Base-by-base conservation (phyloP, 30 jellyfish, hydroid and myxozoan species). In the Turritopsis rubra region DNA sequence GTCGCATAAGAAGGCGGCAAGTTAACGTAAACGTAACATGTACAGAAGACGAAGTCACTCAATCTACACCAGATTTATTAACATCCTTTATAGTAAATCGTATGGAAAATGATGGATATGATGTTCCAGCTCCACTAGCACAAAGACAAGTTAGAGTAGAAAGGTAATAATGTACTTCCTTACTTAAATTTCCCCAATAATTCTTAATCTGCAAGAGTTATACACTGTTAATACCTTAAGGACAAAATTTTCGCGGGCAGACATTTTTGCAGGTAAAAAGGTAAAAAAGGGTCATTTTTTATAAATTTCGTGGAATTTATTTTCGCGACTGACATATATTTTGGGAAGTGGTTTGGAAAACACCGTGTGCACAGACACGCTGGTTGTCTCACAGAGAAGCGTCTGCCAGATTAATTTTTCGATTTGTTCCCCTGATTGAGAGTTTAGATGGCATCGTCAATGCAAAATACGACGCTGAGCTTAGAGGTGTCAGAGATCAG, bases 31-130 rank as follows among this genome's bases (percentile, higher is more conserved):
- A 77, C 29, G 70, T 77, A 1, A 77, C 29, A 26, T 26, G 85
- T 53, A 29, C 66, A 77, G 73, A n/a, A 28, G 71, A 29, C 8
- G 73, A 77, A 77, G 85, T 77, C n/a, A 52, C 71, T 21, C 71
- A 77, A 22, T 30, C 84, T 60, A 87, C 94, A 1, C 90, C 92
- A 0, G 90, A 83, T 7, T 68, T 81, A 30, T 80, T 90, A n/a
- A 41, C 90, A 16, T 28, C 85, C 27, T 90, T 86, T 71, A 73
- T 90, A 28, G 93, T 84, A 5, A 90, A 90, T 66, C 89, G 89
- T 66, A 75, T 90, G 93, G 88, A 82, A 23, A 83, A 77, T 8
- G 96, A 90, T 81, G 95, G 95, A 8, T 17, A 28, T 41, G 65
- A 54, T 26, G 88, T 90, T 21, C 97, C 97, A 23, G 85, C 65